A percentile compares a stretch with the other conserved stretches of the same genome.
Conservation (phyloP, 2,113 vertebrate genomes). For the Sturnira hondurensis region DNA sequence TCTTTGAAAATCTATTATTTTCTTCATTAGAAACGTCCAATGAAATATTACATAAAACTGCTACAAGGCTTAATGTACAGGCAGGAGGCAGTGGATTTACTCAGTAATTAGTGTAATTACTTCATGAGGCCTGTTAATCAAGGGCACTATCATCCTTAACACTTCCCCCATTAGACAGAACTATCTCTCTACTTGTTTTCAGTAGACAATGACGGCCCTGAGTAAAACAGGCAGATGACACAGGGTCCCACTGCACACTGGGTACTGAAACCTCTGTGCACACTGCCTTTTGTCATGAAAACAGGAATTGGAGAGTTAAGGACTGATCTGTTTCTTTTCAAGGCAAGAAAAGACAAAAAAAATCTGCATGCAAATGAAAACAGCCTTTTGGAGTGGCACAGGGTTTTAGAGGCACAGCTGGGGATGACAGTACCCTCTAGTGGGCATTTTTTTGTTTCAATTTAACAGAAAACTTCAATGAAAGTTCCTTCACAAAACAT, state of each 20-base stretch:
- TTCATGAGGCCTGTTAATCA: not conserved
- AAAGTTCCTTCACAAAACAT: not conserved
- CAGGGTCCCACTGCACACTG: not conserved
- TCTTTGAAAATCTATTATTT: conserved; percentile 7
- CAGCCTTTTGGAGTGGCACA: not conserved
- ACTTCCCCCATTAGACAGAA: conserved; percentile 20
- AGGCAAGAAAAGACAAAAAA: conserved; percentile 24
- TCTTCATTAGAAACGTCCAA: conserved; percentile 49
- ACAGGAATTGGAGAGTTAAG: not conserved
- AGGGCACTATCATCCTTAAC: conserved; percentile 6
- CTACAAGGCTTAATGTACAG: conserved; percentile 66
- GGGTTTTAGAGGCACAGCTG: not conserved
- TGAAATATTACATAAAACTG: conserved; percentile 51
- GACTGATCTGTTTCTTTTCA: conserved; percentile 18
- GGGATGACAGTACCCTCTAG: conserved; percentile 72
- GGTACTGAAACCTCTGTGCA: not conserved
- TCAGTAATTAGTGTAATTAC: conserved; percentile 45
- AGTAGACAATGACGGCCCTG: conserved; percentile 33
- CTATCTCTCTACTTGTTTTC: conserved; percentile 35
- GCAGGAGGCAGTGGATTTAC: not conserved
- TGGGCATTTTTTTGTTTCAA: conserved; percentile 53
- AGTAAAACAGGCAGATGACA: conserved; percentile 12
- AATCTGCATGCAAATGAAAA: not conserved
- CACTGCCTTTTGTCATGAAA: not conserved
- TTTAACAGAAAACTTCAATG: not conserved